Conservation (phyloP, 1,140 invertebrate genomes). For the Thrips palmi region DNA sequence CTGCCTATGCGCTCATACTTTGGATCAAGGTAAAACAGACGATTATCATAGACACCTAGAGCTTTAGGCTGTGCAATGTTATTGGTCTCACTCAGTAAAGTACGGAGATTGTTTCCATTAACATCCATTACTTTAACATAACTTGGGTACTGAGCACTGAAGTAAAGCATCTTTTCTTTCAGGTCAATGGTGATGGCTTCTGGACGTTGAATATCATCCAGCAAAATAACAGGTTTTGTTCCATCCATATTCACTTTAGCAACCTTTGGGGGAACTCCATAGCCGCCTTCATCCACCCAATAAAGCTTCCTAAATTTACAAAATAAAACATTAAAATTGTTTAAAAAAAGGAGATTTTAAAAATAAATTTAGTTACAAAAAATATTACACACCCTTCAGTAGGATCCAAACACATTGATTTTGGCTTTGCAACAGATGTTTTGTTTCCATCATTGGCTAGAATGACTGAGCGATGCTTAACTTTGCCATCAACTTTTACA, state of each 20-base stretch:
- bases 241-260: constrained; percentile 91
- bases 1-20: constrained; percentile 75
- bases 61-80: constrained; percentile 61
- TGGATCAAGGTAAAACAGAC: constrained; percentile 78
- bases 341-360: constrained; percentile 5
- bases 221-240: constrained; percentile 46
- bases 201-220: constrained; percentile 42
- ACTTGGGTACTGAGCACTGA: constrained; percentile 57
- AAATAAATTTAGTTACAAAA: constrained; percentile 7
- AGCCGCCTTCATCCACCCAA: constrained; percentile 91
- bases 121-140: constrained; percentile 52
- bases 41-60: constrained; percentile 62
- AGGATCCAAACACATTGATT: constrained; percentile 77
- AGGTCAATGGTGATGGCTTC: constrained; percentile 76
- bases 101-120: constrained; percentile 48
- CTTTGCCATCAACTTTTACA: constrained; percentile 68
- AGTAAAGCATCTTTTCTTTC: constrained; percentile 68
- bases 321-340: constrained; percentile 11
- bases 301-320: constrained; percentile 64
- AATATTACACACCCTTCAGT: constrained; percentile 46
- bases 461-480: constrained; percentile 68
- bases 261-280: constrained; percentile 77
- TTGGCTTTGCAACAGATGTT: constrained; percentile 72
- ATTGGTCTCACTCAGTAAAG: constrained; percentile 45
- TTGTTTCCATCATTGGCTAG: constrained; percentile 78